phyloP scores from a whole-genome alignment of 2,113 vertebrate species.

The Todiramphus chloris region DNA sequence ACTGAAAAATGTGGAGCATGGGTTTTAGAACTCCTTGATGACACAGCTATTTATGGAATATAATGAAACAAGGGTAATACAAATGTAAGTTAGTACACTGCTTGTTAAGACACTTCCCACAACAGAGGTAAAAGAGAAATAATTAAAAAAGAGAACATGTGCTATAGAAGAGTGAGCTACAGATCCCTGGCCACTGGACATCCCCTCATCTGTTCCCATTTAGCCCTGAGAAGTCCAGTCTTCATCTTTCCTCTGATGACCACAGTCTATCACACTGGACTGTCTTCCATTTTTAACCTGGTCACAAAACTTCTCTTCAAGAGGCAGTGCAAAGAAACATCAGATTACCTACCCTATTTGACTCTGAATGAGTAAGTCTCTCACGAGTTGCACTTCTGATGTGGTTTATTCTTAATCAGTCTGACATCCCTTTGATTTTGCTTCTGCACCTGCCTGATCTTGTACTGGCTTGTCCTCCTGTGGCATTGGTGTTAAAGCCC shows the following conservation, averaged over 20 bases:
- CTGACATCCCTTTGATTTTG: slow-evolving; percentile 39
- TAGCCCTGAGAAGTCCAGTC: neutral
- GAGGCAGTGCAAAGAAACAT: neutral
- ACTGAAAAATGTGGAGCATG: neutral
- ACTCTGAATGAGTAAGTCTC: neutral
- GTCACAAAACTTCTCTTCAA: neutral
- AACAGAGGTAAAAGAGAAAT: neutral
- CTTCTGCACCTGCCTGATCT: slow-evolving; percentile 29
- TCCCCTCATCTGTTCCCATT: neutral
- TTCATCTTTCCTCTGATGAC: neutral
- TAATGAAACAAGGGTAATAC: neutral
- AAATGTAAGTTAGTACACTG: neutral
- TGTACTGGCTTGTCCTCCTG: slow-evolving; percentile 20
- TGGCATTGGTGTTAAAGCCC: neutral
- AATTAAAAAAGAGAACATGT: neutral
- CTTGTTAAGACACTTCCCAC: neutral
- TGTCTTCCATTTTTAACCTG: neutral
- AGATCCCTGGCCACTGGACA: neutral
- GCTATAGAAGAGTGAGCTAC: neutral
- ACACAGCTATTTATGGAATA: neutral
- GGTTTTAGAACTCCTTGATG: slow-evolving; percentile 14
- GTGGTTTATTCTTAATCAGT: slow-evolving; percentile 28
- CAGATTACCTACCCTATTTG: neutral
- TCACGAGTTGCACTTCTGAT: slow-evolving; percentile 16
- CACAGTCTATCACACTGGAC: neutral